Percentiles rank a stretch among this genome's conserved stretches.
phyloP scores from a whole-genome alignment of 2,113 vertebrate genomes.

The Platysteira castanea region DNA sequence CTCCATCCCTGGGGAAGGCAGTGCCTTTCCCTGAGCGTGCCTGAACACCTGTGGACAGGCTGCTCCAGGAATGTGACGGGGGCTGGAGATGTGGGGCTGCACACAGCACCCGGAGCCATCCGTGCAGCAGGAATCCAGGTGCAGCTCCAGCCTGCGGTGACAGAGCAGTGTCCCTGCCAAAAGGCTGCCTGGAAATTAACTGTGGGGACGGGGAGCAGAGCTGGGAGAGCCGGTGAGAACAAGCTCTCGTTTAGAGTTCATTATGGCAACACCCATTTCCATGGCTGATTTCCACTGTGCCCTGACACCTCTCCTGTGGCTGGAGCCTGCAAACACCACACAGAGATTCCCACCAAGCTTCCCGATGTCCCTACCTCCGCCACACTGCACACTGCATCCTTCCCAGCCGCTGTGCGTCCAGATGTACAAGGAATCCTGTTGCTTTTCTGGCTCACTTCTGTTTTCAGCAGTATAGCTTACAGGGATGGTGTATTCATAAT shows the following conservation, averaged over 20 bases:
- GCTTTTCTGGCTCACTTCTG: slow-evolving; percentile 70
- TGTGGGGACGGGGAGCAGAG: neutral
- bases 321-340: neutral
- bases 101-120: neutral
- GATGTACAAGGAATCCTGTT: slow-evolving; percentile 87
- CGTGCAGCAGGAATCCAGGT: neutral
- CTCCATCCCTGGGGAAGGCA: neutral
- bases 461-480: slow-evolving; percentile 81
- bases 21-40: neutral
- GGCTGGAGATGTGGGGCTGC: neutral
- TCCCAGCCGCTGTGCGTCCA: slow-evolving; percentile 97
- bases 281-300: neutral
- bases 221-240: neutral
- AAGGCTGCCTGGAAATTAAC: neutral
- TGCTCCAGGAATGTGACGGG: neutral
- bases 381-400: slow-evolving; percentile 90
- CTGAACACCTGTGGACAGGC: neutral
- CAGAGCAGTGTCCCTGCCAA: neutral
- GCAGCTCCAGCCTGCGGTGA: neutral
- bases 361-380: slow-evolving; percentile 81
- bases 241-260: neutral
- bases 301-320: neutral
- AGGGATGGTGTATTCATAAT: slow-evolving; percentile 96
- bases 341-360: neutral
- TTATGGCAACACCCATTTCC: neutral